Base-by-base conservation (phyloP, 2,888 invertebrate genomes). In the Cremastinae sp. region DNA sequence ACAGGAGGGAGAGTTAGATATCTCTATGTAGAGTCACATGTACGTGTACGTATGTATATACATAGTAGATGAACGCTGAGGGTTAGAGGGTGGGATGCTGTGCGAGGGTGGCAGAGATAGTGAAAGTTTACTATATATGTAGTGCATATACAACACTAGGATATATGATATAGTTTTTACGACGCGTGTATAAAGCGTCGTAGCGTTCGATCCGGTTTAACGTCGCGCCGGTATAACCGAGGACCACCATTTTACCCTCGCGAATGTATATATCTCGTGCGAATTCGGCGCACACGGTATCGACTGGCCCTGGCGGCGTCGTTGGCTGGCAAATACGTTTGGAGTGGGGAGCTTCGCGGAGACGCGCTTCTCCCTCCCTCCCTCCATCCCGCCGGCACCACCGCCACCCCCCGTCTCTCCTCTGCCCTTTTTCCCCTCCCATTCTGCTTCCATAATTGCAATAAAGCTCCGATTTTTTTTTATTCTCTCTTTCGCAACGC, bases 181-280 rank as follows among this genome's bases (percentile, higher is more conserved):
- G 70, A 70, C 74, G 59, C 64, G 51, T 28, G 53, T 65, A 35
- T 65, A 53, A 62, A 68, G 76, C 76, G 69, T 73, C 66, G 66
- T 70, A 55, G 39, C 64, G 70, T 66, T 66, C 68, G 72, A 66
- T 51, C 69, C 62, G 66, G 62, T 71, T 74, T 51, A 65, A 58
- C 64, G 76, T 79, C 70, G 70, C 53, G 72, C 73, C 78, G 59
- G 75, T 71, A 74, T 71, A 65, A 72, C 76, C 75, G 70, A 64
- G 70, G 80, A 80, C 84, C 87, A 87, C 86, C 86, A 87, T 87
- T 87, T 87, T 87, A 83, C 87, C 81, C 82, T 84, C 69, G 73
- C 73, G 83, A 86, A 85, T 53, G n/a, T n/a, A 71, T 70, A 71
- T 71, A 61, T 87, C 84, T 84, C 84, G 84, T 84, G 85, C 83